These are phyloP conservation scores for Saxidomus purpurata DNA, from an alignment of 1,140 invertebrate species.

Conservation along the genomic window DNA sequence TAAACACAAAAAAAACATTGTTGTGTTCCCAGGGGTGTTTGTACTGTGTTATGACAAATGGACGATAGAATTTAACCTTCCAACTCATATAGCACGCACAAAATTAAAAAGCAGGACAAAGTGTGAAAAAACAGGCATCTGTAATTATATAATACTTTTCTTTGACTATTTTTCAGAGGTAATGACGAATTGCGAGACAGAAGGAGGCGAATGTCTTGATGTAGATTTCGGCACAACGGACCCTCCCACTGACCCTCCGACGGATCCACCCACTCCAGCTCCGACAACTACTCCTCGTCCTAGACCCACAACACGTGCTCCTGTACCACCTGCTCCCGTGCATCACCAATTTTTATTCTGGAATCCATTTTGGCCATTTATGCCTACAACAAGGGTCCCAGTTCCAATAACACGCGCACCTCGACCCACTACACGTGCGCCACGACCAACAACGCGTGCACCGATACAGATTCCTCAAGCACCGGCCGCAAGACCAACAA, in stretches of 20 bases:
- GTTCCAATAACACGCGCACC: constrained; percentile 7
- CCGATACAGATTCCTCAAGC: neutral
- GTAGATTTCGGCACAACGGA: constrained; percentile 44
- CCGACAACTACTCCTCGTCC: neutral
- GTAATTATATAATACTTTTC: too few species aligned
- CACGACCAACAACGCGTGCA: neutral
- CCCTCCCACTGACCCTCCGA: neutral
- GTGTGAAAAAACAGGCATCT: too few species aligned
- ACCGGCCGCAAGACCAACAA: neutral
- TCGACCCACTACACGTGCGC: constrained; percentile 1
- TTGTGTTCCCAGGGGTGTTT: too few species aligned
- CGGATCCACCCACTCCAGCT: neutral
- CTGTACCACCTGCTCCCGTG: neutral
- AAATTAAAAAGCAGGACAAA: too few species aligned
- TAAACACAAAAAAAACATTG: too few species aligned
- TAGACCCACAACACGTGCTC: neutral
- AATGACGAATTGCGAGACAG: constrained; percentile 45
- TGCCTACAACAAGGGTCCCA: neutral
- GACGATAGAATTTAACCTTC: too few species aligned
- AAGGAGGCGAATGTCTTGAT: constrained; percentile 50
- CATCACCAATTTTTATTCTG: constrained; percentile 1
- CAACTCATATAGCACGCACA: too few species aligned
- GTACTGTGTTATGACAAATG: too few species aligned
- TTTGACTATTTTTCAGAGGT: too few species aligned
- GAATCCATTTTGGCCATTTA: neutral